phyloP scores from a whole-genome alignment of 2,113 vertebrate genomes.

The Carassius gibelio region DNA sequence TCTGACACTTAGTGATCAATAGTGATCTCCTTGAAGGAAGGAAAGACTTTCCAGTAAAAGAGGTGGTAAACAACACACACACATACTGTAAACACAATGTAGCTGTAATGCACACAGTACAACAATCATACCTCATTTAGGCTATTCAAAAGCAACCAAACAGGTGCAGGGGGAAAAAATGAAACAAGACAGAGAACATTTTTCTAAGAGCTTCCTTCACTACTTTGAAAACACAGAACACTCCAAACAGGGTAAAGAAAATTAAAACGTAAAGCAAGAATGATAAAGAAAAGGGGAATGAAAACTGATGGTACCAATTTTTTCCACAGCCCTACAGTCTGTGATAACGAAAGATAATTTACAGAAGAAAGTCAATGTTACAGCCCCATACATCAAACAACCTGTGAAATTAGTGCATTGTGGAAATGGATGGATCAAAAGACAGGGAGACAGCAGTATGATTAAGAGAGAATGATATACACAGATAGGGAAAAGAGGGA shows the following conservation, averaged over 20 bases:
- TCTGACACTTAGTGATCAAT: neutral
- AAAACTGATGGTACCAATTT: neutral
- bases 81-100: neutral
- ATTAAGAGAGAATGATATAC: conserved; percentile 43
- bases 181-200: neutral
- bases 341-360: neutral
- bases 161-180: neutral
- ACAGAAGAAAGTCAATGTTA: neutral
- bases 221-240: neutral
- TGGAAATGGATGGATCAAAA: neutral
- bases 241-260: neutral
- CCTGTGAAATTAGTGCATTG: conserved; percentile 24
- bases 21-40: neutral
- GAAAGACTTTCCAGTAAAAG: neutral
- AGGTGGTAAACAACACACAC: neutral
- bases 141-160: neutral
- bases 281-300: neutral
- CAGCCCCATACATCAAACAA: neutral
- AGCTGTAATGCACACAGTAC: neutral
- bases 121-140: neutral
- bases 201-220: neutral
- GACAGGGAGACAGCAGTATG: neutral
- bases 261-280: neutral
- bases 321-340: neutral
- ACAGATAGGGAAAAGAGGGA: conserved; percentile 22